Percentiles rank a stretch among this genome's conserved stretches.
Conservation (phyloP, 2,113 vertebrate species). For the Elephantulus edwardii region DNA sequence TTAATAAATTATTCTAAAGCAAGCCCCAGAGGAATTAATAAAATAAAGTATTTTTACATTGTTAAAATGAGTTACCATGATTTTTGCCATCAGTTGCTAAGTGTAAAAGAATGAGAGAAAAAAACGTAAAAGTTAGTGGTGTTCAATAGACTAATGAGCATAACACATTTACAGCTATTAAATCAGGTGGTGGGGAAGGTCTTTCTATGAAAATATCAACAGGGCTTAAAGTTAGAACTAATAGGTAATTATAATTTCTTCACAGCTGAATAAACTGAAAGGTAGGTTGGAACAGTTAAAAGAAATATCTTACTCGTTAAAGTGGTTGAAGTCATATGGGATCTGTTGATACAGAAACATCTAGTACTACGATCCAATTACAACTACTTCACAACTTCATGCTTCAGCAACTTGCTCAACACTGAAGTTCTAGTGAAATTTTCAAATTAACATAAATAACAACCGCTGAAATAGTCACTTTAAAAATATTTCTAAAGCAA, state of each 20-base stretch:
- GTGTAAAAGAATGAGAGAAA: conserved; percentile 2
- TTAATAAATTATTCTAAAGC: conserved; percentile 46
- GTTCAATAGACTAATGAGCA: neutral
- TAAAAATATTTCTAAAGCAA: neutral
- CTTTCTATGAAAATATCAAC: conserved; percentile 45
- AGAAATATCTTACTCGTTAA: conserved; percentile 2
- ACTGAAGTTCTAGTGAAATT: neutral
- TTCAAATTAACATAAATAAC: neutral
- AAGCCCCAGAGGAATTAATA: conserved; percentile 46
- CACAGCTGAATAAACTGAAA: conserved; percentile 39
- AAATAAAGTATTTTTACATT: conserved; percentile 21
- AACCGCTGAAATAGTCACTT: neutral
- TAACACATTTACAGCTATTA: conserved; percentile 45
- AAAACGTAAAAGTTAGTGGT: neutral
- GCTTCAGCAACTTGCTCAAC: neutral
- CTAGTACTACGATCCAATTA: neutral
- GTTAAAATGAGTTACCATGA: conserved; percentile 14
- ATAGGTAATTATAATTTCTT: conserved; percentile 48
- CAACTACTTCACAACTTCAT: neutral
- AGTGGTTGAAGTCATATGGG: neutral
- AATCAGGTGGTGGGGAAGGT: neutral
- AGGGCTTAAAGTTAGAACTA: neutral
- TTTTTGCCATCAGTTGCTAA: conserved; percentile 33
- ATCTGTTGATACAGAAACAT: neutral
- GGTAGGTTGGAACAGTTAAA: neutral